These are phyloP conservation scores for Ovibos moschatus DNA, from an alignment of 2,113 vertebrate genomes.

Conservation along the genomic window DNA sequence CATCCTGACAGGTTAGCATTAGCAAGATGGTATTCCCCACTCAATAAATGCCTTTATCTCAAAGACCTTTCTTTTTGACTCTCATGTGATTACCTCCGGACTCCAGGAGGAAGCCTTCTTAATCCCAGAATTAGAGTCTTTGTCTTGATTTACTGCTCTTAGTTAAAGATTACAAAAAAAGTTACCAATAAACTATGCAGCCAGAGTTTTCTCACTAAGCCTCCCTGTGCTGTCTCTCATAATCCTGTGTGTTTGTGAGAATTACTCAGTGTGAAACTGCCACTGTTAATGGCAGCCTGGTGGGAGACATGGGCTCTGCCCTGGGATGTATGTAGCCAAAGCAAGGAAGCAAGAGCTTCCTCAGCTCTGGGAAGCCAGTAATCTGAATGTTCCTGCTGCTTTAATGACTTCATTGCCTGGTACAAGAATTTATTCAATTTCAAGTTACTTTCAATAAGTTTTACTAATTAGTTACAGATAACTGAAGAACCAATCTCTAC, in stretches of 20 bases:
- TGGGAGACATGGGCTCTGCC: neutral
- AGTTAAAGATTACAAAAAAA: neutral
- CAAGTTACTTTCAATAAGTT: neutral
- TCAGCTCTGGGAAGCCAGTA: neutral
- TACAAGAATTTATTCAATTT: neutral
- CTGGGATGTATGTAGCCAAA: neutral
- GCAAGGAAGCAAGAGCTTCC: neutral
- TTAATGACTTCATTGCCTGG: neutral
- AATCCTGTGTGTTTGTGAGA: neutral
- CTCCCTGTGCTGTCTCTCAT: neutral
- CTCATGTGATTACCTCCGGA: neutral
- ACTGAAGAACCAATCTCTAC: neutral
- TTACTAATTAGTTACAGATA: neutral
- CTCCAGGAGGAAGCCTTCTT: neutral
- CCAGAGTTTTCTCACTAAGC: neutral
- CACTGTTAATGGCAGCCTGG: neutral
- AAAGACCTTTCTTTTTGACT: neutral
- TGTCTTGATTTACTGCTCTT: neutral
- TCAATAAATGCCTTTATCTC: neutral
- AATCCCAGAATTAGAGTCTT: neutral
- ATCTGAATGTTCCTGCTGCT: accelerated
- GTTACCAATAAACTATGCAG: neutral
- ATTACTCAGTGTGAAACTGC: neutral
- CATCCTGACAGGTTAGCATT: neutral
- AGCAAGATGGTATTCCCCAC: neutral